Conservation (phyloP, 2,113 vertebrate species). For the Podiceps cristatus region DNA sequence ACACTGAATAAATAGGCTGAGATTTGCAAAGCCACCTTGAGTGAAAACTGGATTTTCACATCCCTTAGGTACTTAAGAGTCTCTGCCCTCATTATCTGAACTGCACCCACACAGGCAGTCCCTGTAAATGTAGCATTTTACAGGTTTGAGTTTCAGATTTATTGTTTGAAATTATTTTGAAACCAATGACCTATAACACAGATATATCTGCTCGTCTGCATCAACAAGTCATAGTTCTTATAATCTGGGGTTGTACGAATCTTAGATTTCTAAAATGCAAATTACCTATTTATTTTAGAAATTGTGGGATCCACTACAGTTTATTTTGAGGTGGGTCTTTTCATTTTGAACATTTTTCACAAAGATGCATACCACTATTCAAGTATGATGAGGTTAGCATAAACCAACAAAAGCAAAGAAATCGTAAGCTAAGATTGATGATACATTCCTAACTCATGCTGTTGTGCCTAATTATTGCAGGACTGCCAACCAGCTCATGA, state of each 20-base stretch:
- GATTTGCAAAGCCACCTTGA: neutral
- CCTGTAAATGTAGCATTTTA: neutral
- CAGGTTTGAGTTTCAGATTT: neutral
- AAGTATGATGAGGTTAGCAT: neutral
- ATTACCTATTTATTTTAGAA: neutral
- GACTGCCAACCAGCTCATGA: neutral
- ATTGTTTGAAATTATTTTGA: conserved; percentile 22
- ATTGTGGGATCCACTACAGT: neutral
- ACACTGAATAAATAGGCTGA: neutral
- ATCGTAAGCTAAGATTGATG: neutral
- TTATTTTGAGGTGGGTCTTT: neutral
- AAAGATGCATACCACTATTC: neutral
- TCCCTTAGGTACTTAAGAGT: neutral
- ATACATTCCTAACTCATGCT: conserved; percentile 19
- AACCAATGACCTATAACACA: neutral
- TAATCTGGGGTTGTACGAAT: neutral
- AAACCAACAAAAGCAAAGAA: conserved; percentile 16
- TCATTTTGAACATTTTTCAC: neutral
- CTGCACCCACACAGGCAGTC: neutral
- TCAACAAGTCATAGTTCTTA: neutral
- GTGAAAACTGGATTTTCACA: conserved; percentile 11
- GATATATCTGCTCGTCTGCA: neutral
- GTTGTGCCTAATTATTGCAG: conserved; percentile 9
- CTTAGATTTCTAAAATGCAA: conserved; percentile 1
- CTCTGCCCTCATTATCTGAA: neutral